phyloP scores from a whole-genome alignment of 2,797 vertebrate species.

The Neomorphus geoffroyi region DNA sequence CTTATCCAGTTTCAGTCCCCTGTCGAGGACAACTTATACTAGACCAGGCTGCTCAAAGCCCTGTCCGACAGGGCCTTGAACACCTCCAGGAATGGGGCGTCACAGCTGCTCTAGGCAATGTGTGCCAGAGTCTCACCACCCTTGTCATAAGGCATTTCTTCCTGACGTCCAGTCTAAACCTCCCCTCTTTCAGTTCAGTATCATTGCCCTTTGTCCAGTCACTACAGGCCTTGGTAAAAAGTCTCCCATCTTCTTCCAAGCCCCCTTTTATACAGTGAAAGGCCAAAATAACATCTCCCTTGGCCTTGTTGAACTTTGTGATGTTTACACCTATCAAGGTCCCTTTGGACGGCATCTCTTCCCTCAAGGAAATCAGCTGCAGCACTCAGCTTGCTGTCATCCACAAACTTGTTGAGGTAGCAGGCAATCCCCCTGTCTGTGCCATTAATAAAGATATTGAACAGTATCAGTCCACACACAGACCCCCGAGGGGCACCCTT shows the following conservation, averaged over 20 bases:
- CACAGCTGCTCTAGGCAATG: neutral
- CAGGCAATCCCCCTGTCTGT: accelerated
- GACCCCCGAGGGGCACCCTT: neutral
- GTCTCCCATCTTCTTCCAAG: neutral
- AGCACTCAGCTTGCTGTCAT: neutral
- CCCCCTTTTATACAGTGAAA: neutral
- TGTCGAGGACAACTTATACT: neutral
- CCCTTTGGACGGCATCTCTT: neutral
- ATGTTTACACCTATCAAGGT: neutral
- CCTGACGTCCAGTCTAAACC: too few relatives aligned
- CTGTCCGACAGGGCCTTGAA: neutral
- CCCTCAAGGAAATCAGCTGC: neutral
- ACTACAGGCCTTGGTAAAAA: neutral
- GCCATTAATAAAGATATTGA: neutral
- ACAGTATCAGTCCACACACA: accelerated
- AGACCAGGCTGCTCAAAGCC: neutral
- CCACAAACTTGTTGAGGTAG: neutral
- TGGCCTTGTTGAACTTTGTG: neutral
- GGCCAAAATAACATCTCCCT: neutral
- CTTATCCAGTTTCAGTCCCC: accelerated
- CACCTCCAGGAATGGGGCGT: neutral
- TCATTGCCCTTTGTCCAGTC: neutral
- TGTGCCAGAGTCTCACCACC: neutral
- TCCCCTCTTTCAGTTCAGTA: neutral
- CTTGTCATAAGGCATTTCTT: neutral